A percentile compares a stretch with the other conserved stretches of the same genome.
Evolutionary conservation across 2,888 invertebrate species (phyloP).

Genomic region (Callosobruchus maculatus): DNA sequence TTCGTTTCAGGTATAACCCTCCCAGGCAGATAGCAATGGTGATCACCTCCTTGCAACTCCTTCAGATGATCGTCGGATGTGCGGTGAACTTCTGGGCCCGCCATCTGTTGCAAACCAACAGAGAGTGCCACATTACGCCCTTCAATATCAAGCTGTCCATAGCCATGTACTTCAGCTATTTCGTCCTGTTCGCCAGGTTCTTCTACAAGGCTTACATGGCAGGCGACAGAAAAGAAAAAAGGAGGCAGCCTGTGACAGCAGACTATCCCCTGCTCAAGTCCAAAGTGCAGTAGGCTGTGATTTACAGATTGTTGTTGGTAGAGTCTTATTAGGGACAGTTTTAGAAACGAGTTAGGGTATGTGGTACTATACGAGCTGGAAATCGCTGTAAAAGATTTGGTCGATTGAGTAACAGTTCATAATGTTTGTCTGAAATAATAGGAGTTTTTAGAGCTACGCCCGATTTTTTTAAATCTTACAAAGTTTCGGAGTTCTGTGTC

Average conservation of each 20-base stretch:
- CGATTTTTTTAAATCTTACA: too few relatives aligned
- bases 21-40: conserved; percentile 83
- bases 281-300: conserved; percentile 41
- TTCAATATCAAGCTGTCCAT: conserved; percentile 85
- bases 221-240: conserved; percentile 44
- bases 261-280: conserved; percentile 47
- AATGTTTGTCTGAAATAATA: too few relatives aligned
- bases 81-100: conserved; percentile 86
- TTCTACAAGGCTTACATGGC: conserved; percentile 87
- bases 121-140: conserved; percentile 78
- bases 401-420: too few relatives aligned
- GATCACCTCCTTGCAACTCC: conserved; percentile 85
- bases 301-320: not conserved
- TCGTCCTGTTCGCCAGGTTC: conserved; percentile 88
- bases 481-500: too few relatives aligned
- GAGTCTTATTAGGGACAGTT: not conserved
- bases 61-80: conserved; percentile 95
- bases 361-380: too few relatives aligned
- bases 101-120: conserved; percentile 69
- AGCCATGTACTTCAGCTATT: conserved; percentile 92
- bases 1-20: conserved; percentile 57
- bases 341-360: not conserved
- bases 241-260: conserved; percentile 35
- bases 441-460: too few relatives aligned
- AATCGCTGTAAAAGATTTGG: too few relatives aligned